Percentiles rank a stretch among this genome's conserved stretches.
phyloP scores from a whole-genome alignment of 2,797 vertebrate genomes.

The Liasis olivaceus region DNA sequence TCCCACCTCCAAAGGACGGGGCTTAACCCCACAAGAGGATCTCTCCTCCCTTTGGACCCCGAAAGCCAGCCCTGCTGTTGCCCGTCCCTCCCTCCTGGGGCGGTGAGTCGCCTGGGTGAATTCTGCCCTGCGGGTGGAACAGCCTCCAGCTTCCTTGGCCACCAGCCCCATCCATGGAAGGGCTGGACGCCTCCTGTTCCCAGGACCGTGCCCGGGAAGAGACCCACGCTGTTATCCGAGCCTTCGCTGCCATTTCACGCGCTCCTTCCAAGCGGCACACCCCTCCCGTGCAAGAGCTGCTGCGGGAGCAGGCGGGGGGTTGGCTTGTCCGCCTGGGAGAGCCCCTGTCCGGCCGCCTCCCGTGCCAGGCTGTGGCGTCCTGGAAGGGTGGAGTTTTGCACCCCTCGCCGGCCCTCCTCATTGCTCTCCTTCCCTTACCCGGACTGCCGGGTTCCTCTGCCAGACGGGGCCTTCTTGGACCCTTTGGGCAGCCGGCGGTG shows the following conservation, averaged over 20 bases:
- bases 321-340: too few relatives aligned
- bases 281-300: neutral
- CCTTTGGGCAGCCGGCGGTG: neutral
- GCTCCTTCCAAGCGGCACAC: neutral
- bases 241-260: neutral
- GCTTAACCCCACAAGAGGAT: too few relatives aligned
- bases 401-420: too few relatives aligned
- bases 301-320: neutral
- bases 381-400: neutral
- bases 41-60: neutral
- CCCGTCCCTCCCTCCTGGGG: neutral
- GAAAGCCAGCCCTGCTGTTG: neutral
- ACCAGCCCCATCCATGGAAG: too few relatives aligned
- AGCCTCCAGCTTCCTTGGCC: neutral
- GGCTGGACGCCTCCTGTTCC: neutral
- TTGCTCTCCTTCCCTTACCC: neutral
- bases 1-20: too few relatives aligned
- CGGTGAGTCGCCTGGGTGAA: neutral
- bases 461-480: neutral
- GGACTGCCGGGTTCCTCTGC: neutral
- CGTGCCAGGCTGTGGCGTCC: neutral
- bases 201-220: too few relatives aligned
- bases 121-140: too few relatives aligned
- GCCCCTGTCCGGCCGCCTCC: accelerated
- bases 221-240: too few relatives aligned